Conservation (phyloP, 2,797 vertebrate species). For the Tragopan temminckii region DNA sequence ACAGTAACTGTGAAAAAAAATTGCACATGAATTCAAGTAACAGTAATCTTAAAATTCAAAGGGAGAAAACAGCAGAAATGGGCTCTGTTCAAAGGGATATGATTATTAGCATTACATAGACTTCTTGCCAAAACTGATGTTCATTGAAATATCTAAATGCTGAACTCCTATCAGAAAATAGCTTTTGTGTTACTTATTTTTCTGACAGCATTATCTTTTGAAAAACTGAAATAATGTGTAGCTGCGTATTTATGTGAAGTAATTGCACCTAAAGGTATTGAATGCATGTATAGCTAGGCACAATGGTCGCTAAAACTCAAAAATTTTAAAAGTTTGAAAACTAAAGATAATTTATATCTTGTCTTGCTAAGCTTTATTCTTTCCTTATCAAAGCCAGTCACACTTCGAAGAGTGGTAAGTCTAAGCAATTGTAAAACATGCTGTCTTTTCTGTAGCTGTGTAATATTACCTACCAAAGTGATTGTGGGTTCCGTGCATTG, state of each 20-base stretch:
- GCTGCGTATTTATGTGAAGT: not conserved
- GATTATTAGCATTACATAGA: slow-evolving; percentile 70
- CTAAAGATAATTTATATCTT: not conserved
- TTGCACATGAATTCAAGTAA: slow-evolving; percentile 77
- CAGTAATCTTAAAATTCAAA: slow-evolving; percentile 75
- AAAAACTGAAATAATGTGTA: slow-evolving; percentile 27
- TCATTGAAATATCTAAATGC: slow-evolving; percentile 71
- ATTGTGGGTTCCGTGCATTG: not conserved
- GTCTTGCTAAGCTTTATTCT: not conserved
- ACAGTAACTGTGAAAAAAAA: slow-evolving; percentile 80
- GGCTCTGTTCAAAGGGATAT: slow-evolving; percentile 74
- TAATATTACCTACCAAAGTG: not conserved
- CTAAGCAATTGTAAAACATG: not conserved
- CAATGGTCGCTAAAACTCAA: not conserved
- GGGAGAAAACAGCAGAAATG: slow-evolving; percentile 60
- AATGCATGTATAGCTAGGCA: not conserved
- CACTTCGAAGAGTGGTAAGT: not conserved
- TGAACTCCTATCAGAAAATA: slow-evolving; percentile 20
- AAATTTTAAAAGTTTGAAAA: not conserved
- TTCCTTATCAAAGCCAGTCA: not conserved
- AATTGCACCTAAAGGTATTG: not conserved
- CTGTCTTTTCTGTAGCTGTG: not conserved
- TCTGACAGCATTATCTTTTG: slow-evolving; percentile 51
- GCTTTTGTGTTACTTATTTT: slow-evolving; percentile 41
- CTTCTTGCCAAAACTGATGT: slow-evolving; percentile 68